Evolutionary conservation across 2,888 invertebrate species (phyloP).

Genomic region (Tetanocera ferruginea): DNA sequence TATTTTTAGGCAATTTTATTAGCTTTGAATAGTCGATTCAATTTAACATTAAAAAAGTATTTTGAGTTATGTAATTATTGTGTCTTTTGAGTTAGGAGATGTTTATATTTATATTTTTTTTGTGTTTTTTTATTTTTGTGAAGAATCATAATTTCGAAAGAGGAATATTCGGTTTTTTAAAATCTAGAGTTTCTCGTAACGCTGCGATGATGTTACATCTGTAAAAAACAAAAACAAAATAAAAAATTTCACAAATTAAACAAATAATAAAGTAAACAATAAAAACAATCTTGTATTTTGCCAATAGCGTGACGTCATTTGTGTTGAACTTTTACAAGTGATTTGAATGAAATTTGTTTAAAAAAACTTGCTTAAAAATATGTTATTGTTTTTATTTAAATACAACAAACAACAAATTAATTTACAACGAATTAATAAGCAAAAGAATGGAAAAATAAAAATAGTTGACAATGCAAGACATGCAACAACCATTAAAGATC

Average conservation of each 20-base stretch:
- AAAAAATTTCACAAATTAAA: conserved; percentile 51
- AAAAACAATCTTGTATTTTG: neutral
- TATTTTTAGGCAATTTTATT: conserved; percentile 18
- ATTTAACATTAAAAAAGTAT: neutral
- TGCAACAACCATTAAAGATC: neutral
- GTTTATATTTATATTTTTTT: neutral
- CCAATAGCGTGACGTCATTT: neutral
- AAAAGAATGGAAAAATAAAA: neutral
- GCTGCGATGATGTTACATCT: conserved; percentile 92
- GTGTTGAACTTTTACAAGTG: neutral
- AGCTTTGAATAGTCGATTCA: conserved; percentile 1
- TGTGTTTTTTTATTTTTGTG: neutral
- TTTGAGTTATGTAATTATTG: neutral
- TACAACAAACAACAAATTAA: neutral
- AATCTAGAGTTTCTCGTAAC: conserved; percentile 90
- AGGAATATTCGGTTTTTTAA: neutral
- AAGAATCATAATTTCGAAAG: neutral
- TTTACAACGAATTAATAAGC: neutral
- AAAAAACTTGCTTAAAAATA: neutral
- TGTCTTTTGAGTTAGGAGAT: neutral
- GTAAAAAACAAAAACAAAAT: conserved; percentile 80
- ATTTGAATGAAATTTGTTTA: neutral
- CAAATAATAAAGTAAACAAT: conserved; percentile 23
- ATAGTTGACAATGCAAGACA: neutral
- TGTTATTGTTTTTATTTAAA: neutral